A percentile compares a stretch with the other conserved stretches of the same genome.
Evolutionary conservation across 2,113 vertebrate species (phyloP).

Genomic region (Cyrtonyx montezumae): DNA sequence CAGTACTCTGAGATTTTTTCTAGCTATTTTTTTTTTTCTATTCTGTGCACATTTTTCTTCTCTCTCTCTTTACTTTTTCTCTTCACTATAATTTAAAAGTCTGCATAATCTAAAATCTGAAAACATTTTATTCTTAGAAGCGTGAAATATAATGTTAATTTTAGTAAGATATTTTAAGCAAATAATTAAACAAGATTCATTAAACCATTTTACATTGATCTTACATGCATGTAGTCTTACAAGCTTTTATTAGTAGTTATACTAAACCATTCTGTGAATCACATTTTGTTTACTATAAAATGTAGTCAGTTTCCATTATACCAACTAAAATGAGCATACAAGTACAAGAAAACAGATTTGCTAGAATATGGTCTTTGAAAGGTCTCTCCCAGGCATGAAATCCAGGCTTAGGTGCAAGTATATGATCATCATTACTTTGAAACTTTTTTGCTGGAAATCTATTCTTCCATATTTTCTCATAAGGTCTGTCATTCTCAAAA

Average conservation of each 20-base stretch:
- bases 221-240: not conserved
- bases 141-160: not conserved
- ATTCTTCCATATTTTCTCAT: not conserved
- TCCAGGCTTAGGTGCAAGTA: not conserved
- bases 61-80: not conserved
- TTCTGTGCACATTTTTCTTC: accelerated
- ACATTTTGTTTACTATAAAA: not conserved
- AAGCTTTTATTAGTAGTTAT: not conserved
- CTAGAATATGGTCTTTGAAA: not conserved
- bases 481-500: not conserved
- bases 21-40: not conserved
- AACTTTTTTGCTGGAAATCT: not conserved
- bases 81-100: not conserved
- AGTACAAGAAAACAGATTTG: not conserved
- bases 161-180: not conserved
- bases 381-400: not conserved
- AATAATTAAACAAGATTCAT: not conserved
- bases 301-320: not conserved
- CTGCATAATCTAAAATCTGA: not conserved
- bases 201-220: not conserved
- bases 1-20: not conserved
- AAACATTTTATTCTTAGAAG: not conserved
- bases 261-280: not conserved
- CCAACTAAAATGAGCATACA: not conserved
- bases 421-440: not conserved